Percentiles rank a stretch among this genome's conserved stretches.
Evolutionary conservation across 2,888 invertebrate species (phyloP).

Genomic region (Pachliopta kotzebuea): DNA sequence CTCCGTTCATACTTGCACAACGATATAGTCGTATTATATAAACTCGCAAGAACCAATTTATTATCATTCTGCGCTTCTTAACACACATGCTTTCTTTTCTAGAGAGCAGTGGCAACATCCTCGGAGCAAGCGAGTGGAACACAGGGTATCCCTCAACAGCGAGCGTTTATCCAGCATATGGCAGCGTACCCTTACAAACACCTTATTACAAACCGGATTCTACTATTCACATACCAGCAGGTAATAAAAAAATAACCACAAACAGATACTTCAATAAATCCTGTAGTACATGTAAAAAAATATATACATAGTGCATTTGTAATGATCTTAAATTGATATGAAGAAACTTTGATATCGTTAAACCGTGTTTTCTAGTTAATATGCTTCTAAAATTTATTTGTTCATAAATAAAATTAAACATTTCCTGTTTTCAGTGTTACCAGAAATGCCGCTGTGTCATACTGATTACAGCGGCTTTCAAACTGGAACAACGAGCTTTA

Average conservation of each 20-base stretch:
- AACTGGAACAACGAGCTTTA: slow-evolving; percentile 58
- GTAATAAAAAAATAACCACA: slow-evolving; percentile 48
- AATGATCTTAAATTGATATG: too few relatives aligned
- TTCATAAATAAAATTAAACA: background rate
- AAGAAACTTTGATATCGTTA: too few relatives aligned
- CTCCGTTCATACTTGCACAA: background rate
- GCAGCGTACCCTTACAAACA: slow-evolving; percentile 69
- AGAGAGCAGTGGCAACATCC: slow-evolving; percentile 80
- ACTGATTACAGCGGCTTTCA: slow-evolving; percentile 69
- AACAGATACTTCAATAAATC: background rate
- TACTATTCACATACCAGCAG: slow-evolving; percentile 82
- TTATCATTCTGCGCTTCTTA: background rate
- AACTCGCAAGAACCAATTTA: background rate
- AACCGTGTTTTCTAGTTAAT: too few relatives aligned
- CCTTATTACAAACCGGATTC: slow-evolving; percentile 78
- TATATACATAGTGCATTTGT: too few relatives aligned
- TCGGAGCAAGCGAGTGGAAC: slow-evolving; percentile 83
- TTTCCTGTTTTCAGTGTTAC: slow-evolving; percentile 66
- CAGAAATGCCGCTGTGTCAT: slow-evolving; percentile 77
- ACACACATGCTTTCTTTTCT: slow-evolving; percentile 43
- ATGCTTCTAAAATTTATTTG: too few relatives aligned
- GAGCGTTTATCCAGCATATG: slow-evolving; percentile 76
- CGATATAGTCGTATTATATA: background rate
- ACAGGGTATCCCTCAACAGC: slow-evolving; percentile 77
- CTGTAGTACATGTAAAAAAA: background rate